Evolutionary conservation across 2,888 invertebrate species (phyloP).

Genomic region (Cepaea hortensis): DNA sequence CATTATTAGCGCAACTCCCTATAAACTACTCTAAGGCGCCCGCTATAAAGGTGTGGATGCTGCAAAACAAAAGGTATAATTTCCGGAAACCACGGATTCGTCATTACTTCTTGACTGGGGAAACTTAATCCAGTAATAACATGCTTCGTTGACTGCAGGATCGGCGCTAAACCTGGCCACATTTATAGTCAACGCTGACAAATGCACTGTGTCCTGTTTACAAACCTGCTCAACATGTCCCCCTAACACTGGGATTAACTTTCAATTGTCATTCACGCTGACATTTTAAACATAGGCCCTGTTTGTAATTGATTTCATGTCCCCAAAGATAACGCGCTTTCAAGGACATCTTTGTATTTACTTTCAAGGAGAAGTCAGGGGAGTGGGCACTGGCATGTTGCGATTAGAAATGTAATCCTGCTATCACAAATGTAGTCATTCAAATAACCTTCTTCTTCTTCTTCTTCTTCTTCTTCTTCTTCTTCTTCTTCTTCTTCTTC

Average conservation of each 20-base stretch:
- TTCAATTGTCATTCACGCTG: background rate
- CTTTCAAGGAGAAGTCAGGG: background rate
- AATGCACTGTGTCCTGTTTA: background rate
- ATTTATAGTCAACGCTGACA: background rate
- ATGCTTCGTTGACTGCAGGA: background rate
- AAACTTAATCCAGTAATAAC: slow-evolving; percentile 12
- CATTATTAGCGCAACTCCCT: too few species aligned
- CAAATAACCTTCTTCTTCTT: background rate
- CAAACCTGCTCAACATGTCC: background rate
- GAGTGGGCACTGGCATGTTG: background rate
- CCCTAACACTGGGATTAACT: background rate
- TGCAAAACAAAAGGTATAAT: background rate
- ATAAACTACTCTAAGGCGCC: too few species aligned
- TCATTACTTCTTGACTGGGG: background rate
- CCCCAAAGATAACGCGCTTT: background rate
- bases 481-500: slow-evolving; percentile 16
- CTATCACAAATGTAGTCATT: background rate
- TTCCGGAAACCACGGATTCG: background rate
- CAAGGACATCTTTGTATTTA: background rate
- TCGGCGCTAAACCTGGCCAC: background rate
- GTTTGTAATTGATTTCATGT: background rate
- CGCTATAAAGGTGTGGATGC: too few species aligned
- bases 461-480: slow-evolving; percentile 5
- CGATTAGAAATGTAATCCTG: background rate
- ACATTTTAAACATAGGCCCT: background rate